Evolutionary conservation across 2,113 vertebrate genomes (phyloP).

Genomic region (Lichenostomus cassidix): DNA sequence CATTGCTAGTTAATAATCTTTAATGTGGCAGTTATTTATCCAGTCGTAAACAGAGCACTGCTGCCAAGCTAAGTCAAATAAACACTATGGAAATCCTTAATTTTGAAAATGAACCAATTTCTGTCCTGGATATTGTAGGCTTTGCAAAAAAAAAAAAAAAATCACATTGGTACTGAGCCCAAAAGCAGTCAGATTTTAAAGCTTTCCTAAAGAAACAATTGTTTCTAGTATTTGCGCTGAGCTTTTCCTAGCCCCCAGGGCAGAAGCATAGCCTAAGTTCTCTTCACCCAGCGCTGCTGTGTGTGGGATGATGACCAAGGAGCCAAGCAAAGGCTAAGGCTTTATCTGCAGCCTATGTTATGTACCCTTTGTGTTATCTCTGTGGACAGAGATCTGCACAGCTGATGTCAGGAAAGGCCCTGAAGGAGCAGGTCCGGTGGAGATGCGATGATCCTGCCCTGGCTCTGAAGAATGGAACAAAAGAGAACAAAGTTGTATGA

Average conservation of each 20-base stretch:
- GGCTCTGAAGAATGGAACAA: background rate
- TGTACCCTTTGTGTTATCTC: background rate
- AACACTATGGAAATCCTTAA: background rate
- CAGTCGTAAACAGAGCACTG: background rate
- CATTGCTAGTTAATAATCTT: slow-evolving; percentile 29
- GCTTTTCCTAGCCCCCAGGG: background rate
- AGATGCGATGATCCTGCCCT: background rate
- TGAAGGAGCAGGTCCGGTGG: background rate
- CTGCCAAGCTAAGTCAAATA: slow-evolving; percentile 30
- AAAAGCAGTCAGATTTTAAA: background rate
- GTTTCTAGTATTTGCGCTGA: accelerated
- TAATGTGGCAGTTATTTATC: slow-evolving; percentile 33
- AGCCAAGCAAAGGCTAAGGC: background rate
- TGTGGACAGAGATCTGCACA: background rate
- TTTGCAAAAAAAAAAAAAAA: background rate
- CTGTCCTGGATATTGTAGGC: background rate
- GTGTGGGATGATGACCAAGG: background rate
- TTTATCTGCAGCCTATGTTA: background rate
- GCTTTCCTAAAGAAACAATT: background rate
- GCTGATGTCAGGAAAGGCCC: background rate
- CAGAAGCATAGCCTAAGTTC: background rate
- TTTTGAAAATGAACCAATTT: background rate
- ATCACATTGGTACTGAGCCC: background rate
- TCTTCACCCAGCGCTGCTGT: accelerated
- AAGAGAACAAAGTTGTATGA: background rate